A percentile compares a stretch with the other conserved stretches of the same genome.
These are phyloP conservation scores for Etheostoma cragini DNA, from an alignment of 2,113 vertebrate genomes.

Conservation along the genomic window DNA sequence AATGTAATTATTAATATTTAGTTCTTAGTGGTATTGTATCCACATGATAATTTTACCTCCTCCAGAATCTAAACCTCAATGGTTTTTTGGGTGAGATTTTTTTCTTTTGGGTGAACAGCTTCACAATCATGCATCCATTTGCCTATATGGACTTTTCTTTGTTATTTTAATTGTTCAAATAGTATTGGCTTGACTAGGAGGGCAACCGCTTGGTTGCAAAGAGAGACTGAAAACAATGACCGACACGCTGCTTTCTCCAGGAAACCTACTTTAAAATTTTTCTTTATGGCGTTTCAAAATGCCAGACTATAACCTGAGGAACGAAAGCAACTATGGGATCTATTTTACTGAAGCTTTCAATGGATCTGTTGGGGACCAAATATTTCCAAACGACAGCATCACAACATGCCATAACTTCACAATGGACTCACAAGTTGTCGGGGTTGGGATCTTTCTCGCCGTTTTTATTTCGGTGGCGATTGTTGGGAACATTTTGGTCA, in stretches of 20 bases:
- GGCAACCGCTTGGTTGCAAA: not conserved
- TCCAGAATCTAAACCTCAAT: not conserved
- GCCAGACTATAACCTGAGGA: conserved; percentile 88
- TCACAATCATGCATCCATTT: not conserved
- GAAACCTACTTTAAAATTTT: conserved; percentile 70
- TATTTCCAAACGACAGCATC: conserved; percentile 77
- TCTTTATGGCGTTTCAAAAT: conserved; percentile 89
- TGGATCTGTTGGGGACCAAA: conserved; percentile 52
- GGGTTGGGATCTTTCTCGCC: conserved; percentile 90
- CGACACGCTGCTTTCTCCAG: conserved; percentile 21
- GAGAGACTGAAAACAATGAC: conserved; percentile 17
- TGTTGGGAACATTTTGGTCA: conserved; percentile 96
- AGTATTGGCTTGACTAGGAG: not conserved
- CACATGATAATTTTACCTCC: not conserved
- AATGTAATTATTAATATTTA: not conserved
- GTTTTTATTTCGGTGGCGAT: conserved; percentile 93
- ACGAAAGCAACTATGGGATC: conserved; percentile 88
- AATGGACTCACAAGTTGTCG: conserved; percentile 88
- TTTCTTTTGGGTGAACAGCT: not conserved
- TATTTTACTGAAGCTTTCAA: conserved; percentile 79
- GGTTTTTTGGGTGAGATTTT: not conserved
- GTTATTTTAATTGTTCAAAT: not conserved
- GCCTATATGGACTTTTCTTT: not conserved
- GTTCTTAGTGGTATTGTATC: not conserved
- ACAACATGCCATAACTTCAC: conserved; percentile 81